Conservation (phyloP, 2,888 invertebrate species). For the Euphydryas editha region DNA sequence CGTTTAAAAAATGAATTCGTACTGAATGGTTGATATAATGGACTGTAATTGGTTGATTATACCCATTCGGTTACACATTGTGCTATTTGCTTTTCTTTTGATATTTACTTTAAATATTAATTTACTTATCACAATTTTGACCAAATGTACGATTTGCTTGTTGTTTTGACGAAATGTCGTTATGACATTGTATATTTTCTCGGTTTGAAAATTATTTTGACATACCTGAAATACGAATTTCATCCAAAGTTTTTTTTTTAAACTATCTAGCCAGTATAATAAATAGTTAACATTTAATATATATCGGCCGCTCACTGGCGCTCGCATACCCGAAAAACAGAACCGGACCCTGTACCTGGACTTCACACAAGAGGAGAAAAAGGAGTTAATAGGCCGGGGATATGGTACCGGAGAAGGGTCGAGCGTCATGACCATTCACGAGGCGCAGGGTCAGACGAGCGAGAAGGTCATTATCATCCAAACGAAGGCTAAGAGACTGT, state of each 20-base stretch:
- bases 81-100: constrained; percentile 35
- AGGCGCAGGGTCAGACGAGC: too few species aligned
- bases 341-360: too few species aligned
- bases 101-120: background rate
- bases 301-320: too few species aligned
- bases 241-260: background rate
- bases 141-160: background rate
- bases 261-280: background rate
- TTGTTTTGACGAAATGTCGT: background rate
- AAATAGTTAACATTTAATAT: too few species aligned
- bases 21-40: constrained; percentile 71
- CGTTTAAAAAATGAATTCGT: constrained; percentile 42
- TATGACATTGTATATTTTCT: constrained; percentile 7
- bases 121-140: constrained; percentile 12
- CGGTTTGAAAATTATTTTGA: constrained; percentile 15
- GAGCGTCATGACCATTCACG: too few species aligned
- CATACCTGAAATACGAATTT: constrained; percentile 44
- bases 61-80: constrained; percentile 74
- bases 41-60: constrained; percentile 67
- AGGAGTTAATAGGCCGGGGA: too few species aligned
- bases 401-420: too few species aligned
- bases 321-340: too few species aligned
- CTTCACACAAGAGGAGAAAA: too few species aligned
- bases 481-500: too few species aligned
- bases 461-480: too few species aligned